A percentile compares a stretch with the other conserved stretches of the same genome.
Conservation (phyloP, 2,113 vertebrate species). For the Rhinichthys klamathensis region DNA sequence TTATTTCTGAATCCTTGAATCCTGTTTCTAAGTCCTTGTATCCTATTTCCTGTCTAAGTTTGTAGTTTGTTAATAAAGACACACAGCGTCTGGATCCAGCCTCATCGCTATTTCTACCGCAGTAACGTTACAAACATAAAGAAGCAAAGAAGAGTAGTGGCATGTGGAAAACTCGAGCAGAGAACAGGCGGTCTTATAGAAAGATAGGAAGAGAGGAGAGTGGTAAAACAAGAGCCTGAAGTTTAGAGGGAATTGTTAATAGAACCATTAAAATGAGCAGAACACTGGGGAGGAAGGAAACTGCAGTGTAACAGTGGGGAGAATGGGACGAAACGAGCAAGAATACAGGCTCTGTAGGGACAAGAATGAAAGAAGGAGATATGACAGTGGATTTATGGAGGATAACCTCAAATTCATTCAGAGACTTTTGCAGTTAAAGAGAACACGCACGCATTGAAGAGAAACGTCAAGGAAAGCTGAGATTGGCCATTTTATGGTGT, state of each 20-base stretch:
- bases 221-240: slow-evolving; percentile 43
- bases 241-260: slow-evolving; percentile 42
- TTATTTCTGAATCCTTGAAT: too few species aligned
- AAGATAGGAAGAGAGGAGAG: neutral
- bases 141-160: neutral
- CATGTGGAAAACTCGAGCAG: neutral
- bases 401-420: slow-evolving; percentile 37
- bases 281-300: slow-evolving; percentile 23
- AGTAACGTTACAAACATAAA: too few species aligned
- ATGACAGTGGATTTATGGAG: slow-evolving; percentile 31
- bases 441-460: slow-evolving; percentile 19
- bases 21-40: too few species aligned
- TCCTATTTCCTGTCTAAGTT: too few species aligned
- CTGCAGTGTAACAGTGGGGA: slow-evolving; percentile 40
- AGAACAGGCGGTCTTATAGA: neutral
- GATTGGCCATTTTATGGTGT: slow-evolving; percentile 25
- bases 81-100: too few species aligned
- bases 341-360: slow-evolving; percentile 23
- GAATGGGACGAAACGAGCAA: slow-evolving; percentile 42
- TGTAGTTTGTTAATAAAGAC: too few species aligned
- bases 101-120: too few species aligned
- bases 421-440: slow-evolving; percentile 20
- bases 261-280: slow-evolving; percentile 38
- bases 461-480: slow-evolving; percentile 25
- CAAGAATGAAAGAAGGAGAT: slow-evolving; percentile 23